Base-by-base conservation (phyloP, 1,140 invertebrate species). In the Catajapyx aquilonaris region DNA sequence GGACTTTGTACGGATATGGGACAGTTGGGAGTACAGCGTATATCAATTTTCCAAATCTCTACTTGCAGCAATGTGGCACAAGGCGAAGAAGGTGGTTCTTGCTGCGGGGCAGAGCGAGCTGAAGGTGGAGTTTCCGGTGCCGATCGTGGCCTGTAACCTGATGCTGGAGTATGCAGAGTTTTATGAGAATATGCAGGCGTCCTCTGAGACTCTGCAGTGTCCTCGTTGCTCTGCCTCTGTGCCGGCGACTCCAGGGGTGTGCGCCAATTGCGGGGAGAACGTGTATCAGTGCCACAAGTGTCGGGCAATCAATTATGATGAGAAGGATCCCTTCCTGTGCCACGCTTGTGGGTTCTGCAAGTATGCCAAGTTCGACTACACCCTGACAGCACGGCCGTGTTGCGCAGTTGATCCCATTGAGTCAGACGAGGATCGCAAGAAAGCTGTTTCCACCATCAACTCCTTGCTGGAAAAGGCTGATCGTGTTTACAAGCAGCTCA, bases 81-180 rank as follows among this genome's bases (percentile, higher is more conserved):
- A 90, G 53, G 91, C 90, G 0, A 90, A 91, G 49, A 84, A 81
- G 48, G 78, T 94, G 0, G 75, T 69, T 5, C 57, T 97, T 10
- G 73, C 81, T 33, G 77, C 85, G 5, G 85, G 81, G 0, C 91
- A 96, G 56, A 87, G 86, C 0, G 91, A 97, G 56, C 75, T 93
- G 0, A 91, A 95, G 59, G 83, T 95, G 36, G 86, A 93, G 54
- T 90, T 98, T 50, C 84, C 87, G 0, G 60, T 97, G 19, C 91
- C 93, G 0, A 95, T 97, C 31, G 81, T 93, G 1, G 91, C 91
- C 0, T 96, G 90, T 50, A 96, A 96, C 59, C 60, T 98, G n/a
- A 96, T 96, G 86, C 84, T 98, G 51, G 91, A 98, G 54, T 97
- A 95, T 59, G 78, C 84, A 0, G 90, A 96, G 51, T 96, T 98